Conservation (phyloP, 1,140 invertebrate species). For the Drosophila lowei region DNA sequence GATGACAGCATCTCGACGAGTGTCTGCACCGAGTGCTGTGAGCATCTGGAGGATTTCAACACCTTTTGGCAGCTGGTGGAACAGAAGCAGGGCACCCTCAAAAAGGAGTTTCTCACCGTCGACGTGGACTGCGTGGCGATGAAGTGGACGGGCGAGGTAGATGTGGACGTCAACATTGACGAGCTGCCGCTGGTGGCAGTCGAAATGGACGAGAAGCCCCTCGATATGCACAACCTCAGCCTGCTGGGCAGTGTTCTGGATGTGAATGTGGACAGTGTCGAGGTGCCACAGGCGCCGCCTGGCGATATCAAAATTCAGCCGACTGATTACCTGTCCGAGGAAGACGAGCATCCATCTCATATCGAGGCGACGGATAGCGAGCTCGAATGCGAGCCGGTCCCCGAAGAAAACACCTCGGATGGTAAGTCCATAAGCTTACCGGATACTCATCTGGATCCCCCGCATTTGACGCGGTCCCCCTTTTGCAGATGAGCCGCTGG, state of each 20-base stretch:
- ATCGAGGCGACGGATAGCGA: conserved; percentile 27
- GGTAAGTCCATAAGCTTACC: conserved; percentile 9
- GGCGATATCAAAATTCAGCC: conserved; percentile 24
- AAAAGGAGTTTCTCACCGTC: conserved; percentile 71
- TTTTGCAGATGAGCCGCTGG: conserved; percentile 58
- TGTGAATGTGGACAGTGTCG: conserved; percentile 69
- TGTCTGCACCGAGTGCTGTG: conserved; percentile 69
- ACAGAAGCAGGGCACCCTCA: conserved; percentile 68
- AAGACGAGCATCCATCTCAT: conserved; percentile 13
- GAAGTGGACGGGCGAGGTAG: conserved; percentile 61
- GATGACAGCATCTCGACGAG: conserved; percentile 70
- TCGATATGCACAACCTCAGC: conserved; percentile 69
- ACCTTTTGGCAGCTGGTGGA: conserved; percentile 73
- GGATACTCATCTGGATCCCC: neutral
- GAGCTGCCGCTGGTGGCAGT: conserved; percentile 52
- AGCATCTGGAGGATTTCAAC: conserved; percentile 73
- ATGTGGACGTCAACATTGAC: conserved; percentile 65
- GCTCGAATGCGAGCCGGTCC: conserved; percentile 2
- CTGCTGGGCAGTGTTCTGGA: conserved; percentile 65
- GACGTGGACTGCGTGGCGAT: conserved; percentile 63
- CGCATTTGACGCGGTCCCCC: neutral
- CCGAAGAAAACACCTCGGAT: conserved; percentile 30
- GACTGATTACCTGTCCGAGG: conserved; percentile 12
- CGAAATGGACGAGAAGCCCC: conserved; percentile 66
- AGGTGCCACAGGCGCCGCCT: conserved; percentile 24